Evolutionary conservation across 2,888 invertebrate species (phyloP), one percentile per base, ranked within the genome.

Genomic region (Tiliacea citrago): DNA sequence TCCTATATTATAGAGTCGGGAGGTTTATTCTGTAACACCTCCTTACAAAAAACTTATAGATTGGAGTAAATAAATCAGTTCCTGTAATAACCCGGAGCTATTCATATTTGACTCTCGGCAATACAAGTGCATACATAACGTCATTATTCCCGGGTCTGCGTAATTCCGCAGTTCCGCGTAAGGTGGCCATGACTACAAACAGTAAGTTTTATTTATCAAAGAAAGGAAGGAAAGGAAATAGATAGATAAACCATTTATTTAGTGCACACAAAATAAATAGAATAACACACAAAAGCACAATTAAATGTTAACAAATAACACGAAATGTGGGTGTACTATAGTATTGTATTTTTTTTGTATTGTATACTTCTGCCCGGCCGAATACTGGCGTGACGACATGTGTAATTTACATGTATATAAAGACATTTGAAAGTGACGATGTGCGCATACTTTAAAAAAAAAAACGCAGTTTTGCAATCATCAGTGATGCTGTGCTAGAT

Each of bases 91-190:
- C 76, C 68, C 73, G 62, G 24, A 49, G 68, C 81, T 83, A 80
- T 88, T 85, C 86, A 86, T 89, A 88, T 88, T 89, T 83, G 85
- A 81, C 75, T 79, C 68, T 63, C 67, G 77, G 85, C 80, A 63
- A 81, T 85, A 83, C 73, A 82, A 88, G 85, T 86, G 87, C 85
- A 89, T 84, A 86, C 81, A 75, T 88, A 84, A 86, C 79, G 68
- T 76, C 82, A 84, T 88, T 86, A 86, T 83, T 74, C 61, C 73
- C 70, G 49, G 60, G 72, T 67, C 57, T 77, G 63, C 66, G 88
- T 86, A 81, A 80, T 79, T 82, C 83, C 77, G 60, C 65, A 51
- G 79, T 76, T 77, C 70, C 62, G 62, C 24, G 68, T 82, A n/a
- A 60, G 58, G 79, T 78, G 65, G 61, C 88, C 77, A 83, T 55